Percentiles rank a stretch among this genome's conserved stretches.
Evolutionary conservation across 2,797 vertebrate species (phyloP).

Genomic region (Tympanoctomys barrerae): DNA sequence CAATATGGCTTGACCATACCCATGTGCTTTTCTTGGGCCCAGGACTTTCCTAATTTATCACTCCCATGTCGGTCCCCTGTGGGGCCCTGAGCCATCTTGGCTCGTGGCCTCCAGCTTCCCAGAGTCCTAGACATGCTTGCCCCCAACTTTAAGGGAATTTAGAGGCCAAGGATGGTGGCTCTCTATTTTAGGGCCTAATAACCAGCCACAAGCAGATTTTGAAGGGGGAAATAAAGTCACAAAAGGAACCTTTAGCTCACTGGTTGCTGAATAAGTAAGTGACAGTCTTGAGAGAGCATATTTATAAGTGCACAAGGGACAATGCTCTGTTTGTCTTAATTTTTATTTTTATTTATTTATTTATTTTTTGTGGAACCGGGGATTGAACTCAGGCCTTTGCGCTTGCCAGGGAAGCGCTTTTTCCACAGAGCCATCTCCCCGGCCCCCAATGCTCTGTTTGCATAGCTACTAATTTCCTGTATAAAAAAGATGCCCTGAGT

Average conservation of each 20-base stretch:
- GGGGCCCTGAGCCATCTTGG: not conserved
- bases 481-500: not conserved
- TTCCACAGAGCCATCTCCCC: too few species aligned
- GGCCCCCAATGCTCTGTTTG: not conserved
- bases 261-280: not conserved
- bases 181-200: not conserved
- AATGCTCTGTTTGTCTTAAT: not conserved
- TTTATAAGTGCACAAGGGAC: not conserved
- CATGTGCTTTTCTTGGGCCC: not conserved
- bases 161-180: not conserved
- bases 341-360: too few species aligned
- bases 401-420: too few species aligned
- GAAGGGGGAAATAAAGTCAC: not conserved
- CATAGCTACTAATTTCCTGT: not conserved
- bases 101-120: not conserved
- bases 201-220: not conserved
- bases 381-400: too few species aligned
- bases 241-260: not conserved
- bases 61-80: not conserved
- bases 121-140: not conserved
- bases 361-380: too few species aligned
- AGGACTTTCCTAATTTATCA: not conserved
- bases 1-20: not conserved
- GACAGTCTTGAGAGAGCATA: not conserved
- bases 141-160: not conserved